Percentiles rank a stretch among this genome's conserved stretches.
Conservation (phyloP, 2,113 vertebrate species). For the Sterrhoptilus dennistouni region DNA sequence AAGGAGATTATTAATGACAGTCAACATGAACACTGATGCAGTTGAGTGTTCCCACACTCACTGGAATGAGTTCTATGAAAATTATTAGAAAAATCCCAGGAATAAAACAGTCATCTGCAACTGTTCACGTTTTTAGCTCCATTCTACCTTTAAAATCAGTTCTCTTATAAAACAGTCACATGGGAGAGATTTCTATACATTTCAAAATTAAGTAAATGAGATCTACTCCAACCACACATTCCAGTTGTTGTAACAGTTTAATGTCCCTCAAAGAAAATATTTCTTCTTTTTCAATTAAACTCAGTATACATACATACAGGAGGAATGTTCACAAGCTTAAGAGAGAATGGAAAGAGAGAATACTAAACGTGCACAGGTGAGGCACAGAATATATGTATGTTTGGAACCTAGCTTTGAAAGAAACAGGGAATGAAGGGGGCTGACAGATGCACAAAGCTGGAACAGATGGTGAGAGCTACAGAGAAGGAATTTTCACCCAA, state of each 20-base stretch:
- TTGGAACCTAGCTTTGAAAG: not conserved
- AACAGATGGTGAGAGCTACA: not conserved
- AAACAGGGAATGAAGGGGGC: not conserved
- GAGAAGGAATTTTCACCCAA: not conserved
- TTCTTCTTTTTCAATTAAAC: not conserved
- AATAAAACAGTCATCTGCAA: not conserved
- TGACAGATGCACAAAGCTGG: not conserved
- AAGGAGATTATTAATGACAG: not conserved
- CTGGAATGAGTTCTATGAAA: not conserved
- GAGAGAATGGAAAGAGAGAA: not conserved
- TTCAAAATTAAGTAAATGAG: not conserved
- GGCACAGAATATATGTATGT: not conserved
- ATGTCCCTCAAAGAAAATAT: not conserved
- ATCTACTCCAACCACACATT: not conserved
- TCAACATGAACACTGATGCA: not conserved
- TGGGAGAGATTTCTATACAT: not conserved
- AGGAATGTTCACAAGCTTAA: not conserved
- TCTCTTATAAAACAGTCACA: not conserved
- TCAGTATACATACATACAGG: not conserved
- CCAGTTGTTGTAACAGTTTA: not conserved
- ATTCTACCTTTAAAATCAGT: not conserved
- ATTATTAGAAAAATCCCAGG: not conserved
- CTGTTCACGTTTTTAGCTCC: not conserved
- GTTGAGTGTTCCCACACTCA: not conserved
- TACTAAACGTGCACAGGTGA: not conserved